These are phyloP conservation scores for Premnoplex brunnescens DNA, from an alignment of 2,797 vertebrate species.

Conservation along the genomic window DNA sequence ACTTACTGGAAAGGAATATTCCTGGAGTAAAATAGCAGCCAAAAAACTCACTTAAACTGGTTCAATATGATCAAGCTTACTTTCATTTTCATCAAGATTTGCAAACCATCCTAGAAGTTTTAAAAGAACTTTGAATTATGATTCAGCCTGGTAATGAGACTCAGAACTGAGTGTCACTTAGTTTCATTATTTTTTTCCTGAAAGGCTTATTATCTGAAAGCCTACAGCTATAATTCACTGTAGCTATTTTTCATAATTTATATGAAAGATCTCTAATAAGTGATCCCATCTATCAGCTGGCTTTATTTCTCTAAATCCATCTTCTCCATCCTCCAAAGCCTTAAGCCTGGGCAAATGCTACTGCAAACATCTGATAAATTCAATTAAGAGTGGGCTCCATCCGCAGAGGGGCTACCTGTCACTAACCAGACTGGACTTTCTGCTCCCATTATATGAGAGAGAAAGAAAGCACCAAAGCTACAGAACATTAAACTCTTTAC, in stretches of 20 bases:
- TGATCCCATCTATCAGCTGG: constrained; percentile 21
- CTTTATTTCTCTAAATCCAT: constrained; percentile 34
- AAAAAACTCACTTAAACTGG: constrained; percentile 6
- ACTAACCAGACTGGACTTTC: background rate
- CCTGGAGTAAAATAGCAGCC: background rate
- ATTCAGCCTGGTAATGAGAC: constrained; percentile 15
- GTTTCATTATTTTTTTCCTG: constrained; percentile 24
- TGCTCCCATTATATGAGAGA: background rate
- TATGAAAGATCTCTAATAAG: constrained; percentile 37
- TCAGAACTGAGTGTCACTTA: background rate
- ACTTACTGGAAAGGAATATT: background rate
- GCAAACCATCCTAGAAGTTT: background rate
- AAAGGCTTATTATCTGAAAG: constrained; percentile 54
- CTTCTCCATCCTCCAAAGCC: constrained; percentile 3
- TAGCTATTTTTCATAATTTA: constrained; percentile 45
- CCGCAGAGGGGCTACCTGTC: background rate
- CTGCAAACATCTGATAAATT: background rate
- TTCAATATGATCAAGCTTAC: background rate
- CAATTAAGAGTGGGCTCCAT: background rate
- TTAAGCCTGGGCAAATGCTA: background rate
- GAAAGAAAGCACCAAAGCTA: background rate
- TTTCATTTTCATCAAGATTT: constrained; percentile 13
- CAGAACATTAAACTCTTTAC: background rate
- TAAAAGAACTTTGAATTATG: constrained; percentile 35
- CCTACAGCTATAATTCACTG: constrained; percentile 30